Base-by-base conservation (phyloP, 2,113 vertebrate genomes). In the Monarcha castaneiventris region DNA sequence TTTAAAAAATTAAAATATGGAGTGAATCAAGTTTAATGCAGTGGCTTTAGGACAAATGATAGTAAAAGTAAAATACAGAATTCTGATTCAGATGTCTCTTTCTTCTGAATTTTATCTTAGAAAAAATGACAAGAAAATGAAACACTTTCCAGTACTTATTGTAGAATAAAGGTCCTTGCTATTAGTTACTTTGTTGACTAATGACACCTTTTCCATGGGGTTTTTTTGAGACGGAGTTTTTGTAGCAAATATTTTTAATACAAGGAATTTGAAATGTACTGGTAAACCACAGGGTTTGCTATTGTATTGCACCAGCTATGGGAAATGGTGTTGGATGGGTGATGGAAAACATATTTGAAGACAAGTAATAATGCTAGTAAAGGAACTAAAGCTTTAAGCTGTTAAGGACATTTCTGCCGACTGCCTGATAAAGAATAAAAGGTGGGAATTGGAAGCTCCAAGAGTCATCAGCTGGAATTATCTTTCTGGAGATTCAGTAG, bases 391-490 rank as follows among this genome's bases (percentile, higher is more conserved):
- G n/a, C 10, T 95, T 93, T 85, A 91, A 87, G 49, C 71, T 73
- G 12, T 61, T 79, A 84, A 78, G 58, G 20, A 58, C 27, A 10
- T 92, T 96, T 93, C 84, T 87, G 27, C 72, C 19, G 33, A 23
- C 41, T 87, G 37, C 73, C 41, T 94, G 73, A 77, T 87, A 76
- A 93, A 94, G 74, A 89, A 67, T 84, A 89, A 87, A 89, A 95
- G 41, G 71, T 64, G 55, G 35, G 32, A 92, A 94, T 58, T 94
- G 56, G 93, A 94, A 87, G 58, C 21, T 87, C 49, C 37, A 58
- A 11, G n/a, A 76, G 58, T 69, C 74, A 79, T 93, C 84, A 89
- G 26, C 46, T 64, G 20, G 43, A 91, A 93, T 93, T 87, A 75
- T 85, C 66, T 89, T 95, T 55, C 71, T 82, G 69, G 66, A 84